A percentile compares a stretch with the other conserved stretches of the same genome.
Conservation (phyloP, 2,888 invertebrate species). For the Drosophila affinis region DNA sequence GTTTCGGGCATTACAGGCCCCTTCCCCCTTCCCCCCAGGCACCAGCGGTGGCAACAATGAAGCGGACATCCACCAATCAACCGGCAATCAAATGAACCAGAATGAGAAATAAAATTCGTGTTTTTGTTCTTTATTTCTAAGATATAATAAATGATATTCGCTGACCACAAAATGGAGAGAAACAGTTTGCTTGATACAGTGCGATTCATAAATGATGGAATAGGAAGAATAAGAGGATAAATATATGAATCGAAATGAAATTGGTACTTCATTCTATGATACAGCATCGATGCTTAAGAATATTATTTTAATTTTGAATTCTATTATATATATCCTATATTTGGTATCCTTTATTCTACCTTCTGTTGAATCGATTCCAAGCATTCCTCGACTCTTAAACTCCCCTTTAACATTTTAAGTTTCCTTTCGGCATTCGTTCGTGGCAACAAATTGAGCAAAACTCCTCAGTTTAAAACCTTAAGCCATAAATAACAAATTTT, state of each 20-base stretch:
- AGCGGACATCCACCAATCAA: constrained; percentile 24
- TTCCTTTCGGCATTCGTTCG: not conserved
- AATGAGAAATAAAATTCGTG: constrained; percentile 25
- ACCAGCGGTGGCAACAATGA: constrained; percentile 36
- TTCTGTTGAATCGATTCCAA: not conserved
- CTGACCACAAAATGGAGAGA: not conserved
- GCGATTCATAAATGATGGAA: not conserved
- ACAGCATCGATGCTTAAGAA: too few relatives aligned
- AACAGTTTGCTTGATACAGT: not conserved
- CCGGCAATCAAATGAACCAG: constrained; percentile 9
- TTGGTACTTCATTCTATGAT: too few relatives aligned
- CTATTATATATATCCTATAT: too few relatives aligned
- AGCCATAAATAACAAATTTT: constrained; percentile 81
- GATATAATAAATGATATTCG: constrained; percentile 5
- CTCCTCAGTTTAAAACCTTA: constrained; percentile 68
- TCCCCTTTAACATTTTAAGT: constrained; percentile 16
- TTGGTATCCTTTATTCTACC: not conserved
- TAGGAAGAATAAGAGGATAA: fast-evolving
- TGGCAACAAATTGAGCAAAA: constrained; percentile 48
- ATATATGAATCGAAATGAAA: too few relatives aligned
- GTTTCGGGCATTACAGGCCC: constrained; percentile 56
- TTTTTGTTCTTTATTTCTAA: not conserved
- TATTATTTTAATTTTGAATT: too few relatives aligned
- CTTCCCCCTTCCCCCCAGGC: not conserved
- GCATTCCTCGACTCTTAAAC: not conserved